Percentiles rank a stretch among this genome's conserved stretches.
These are phyloP conservation scores for Fringilla coelebs DNA, from an alignment of 2,797 vertebrate genomes.

Conservation along the genomic window DNA sequence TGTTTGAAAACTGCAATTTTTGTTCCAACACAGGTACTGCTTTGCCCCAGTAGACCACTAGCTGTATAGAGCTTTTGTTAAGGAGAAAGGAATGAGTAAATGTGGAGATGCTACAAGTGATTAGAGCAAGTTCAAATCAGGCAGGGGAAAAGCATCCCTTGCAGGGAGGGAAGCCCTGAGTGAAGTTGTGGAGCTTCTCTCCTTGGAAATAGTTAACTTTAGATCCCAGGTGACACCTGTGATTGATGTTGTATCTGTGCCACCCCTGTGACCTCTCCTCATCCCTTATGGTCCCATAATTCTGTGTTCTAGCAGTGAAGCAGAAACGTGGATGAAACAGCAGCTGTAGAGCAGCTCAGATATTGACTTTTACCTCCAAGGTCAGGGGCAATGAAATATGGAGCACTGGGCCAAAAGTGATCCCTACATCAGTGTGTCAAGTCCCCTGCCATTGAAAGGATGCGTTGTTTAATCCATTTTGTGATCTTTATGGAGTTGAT, in stretches of 20 bases:
- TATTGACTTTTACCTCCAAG: background rate
- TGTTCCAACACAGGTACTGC: background rate
- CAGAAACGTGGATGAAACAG: background rate
- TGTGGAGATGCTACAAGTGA: background rate
- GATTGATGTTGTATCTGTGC: background rate
- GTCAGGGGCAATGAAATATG: background rate
- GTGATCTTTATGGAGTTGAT: background rate
- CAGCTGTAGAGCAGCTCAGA: background rate
- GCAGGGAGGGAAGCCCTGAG: background rate
- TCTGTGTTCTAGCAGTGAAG: background rate
- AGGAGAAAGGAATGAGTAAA: background rate
- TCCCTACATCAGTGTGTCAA: background rate
- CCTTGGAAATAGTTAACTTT: background rate
- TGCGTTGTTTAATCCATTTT: background rate
- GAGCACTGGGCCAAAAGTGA: background rate
- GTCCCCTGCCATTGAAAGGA: background rate
- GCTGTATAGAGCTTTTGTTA: accelerated
- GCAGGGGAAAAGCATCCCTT: background rate
- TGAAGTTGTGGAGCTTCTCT: background rate
- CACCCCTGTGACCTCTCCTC: background rate
- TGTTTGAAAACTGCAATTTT: background rate
- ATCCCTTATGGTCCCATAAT: background rate
- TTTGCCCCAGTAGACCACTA: background rate
- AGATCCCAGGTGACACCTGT: background rate
- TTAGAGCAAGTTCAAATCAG: background rate